Evolutionary conservation across 1,140 invertebrate genomes (phyloP).

Genomic region (Drosophila lowei): DNA sequence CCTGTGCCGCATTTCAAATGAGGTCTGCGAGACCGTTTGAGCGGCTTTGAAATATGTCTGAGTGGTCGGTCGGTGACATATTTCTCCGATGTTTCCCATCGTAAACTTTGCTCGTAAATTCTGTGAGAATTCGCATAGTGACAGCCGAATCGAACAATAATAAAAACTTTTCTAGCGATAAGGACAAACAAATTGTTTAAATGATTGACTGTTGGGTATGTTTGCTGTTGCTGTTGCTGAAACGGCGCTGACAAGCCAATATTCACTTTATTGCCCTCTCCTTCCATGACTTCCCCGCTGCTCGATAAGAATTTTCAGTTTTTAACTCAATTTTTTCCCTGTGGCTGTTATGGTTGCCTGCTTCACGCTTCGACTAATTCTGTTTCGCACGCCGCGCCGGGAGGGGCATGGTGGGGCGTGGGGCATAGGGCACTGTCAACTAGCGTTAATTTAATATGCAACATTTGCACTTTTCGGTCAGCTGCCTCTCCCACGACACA

Average conservation of each 20-base stretch:
- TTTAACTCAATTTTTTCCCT: constrained; percentile 39
- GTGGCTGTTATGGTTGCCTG: constrained; percentile 34
- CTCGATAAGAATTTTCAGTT: constrained; percentile 42
- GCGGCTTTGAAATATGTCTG: constrained; percentile 15
- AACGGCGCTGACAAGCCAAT: constrained; percentile 51
- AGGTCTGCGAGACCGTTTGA: constrained; percentile 39
- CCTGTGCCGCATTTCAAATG: constrained; percentile 49
- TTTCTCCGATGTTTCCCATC: constrained; percentile 5
- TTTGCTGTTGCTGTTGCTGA: constrained; percentile 25
- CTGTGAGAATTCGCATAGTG: not conserved
- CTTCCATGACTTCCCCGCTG: not conserved
- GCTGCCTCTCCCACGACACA: not conserved
- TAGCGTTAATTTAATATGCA: constrained; percentile 77
- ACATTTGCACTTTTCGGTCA: constrained; percentile 76
- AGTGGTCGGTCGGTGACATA: constrained; percentile 8
- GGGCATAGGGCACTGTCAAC: constrained; percentile 25
- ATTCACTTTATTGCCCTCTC: constrained; percentile 22
- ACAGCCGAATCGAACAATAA: constrained; percentile 35
- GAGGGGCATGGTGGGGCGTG: too few species aligned
- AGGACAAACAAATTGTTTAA: constrained; percentile 48
- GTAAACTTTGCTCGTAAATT: constrained; percentile 36
- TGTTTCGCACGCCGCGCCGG: constrained; percentile 2
- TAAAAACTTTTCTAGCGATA: constrained; percentile 31
- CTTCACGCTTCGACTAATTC: constrained; percentile 61
- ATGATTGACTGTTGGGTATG: constrained; percentile 30